Conservation (phyloP, 2,888 invertebrate species). For the Napeogenes sylphis region DNA sequence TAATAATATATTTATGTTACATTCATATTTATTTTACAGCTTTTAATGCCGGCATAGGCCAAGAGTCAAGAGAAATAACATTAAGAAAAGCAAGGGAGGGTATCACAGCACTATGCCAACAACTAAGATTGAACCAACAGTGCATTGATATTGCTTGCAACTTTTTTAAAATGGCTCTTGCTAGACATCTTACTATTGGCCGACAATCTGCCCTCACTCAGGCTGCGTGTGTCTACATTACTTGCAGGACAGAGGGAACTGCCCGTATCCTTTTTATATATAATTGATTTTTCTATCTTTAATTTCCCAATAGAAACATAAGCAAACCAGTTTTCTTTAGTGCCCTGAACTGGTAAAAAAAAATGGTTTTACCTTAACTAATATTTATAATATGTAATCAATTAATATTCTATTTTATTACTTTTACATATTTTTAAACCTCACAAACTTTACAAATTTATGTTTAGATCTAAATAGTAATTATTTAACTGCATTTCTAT, state of each 20-base stretch:
- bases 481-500: neutral
- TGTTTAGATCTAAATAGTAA: too few species aligned
- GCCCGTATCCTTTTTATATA: conserved; percentile 86
- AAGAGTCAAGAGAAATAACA: conserved; percentile 95
- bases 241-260: conserved; percentile 96
- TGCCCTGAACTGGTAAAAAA: too few species aligned
- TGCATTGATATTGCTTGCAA: conserved; percentile 95
- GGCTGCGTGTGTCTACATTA: conserved; percentile 98
- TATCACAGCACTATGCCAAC: conserved; percentile 90
- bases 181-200: conserved; percentile 91
- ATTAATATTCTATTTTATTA: too few species aligned
- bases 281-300: neutral
- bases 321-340: too few species aligned
- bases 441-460: too few species aligned
- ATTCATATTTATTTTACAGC: conserved; percentile 61
- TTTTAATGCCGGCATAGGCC: conserved; percentile 87
- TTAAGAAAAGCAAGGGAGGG: conserved; percentile 91
- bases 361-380: too few species aligned
- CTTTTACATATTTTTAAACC: too few species aligned
- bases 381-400: too few species aligned
- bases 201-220: conserved; percentile 93
- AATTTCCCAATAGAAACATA: too few species aligned
- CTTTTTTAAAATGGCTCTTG: conserved; percentile 94
- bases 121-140: conserved; percentile 91
- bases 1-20: too few species aligned